A percentile compares a stretch with the other conserved stretches of the same genome.
These are phyloP conservation scores for Listronotus oregonensis DNA, from an alignment of 1,140 invertebrate species.

Conservation along the genomic window DNA sequence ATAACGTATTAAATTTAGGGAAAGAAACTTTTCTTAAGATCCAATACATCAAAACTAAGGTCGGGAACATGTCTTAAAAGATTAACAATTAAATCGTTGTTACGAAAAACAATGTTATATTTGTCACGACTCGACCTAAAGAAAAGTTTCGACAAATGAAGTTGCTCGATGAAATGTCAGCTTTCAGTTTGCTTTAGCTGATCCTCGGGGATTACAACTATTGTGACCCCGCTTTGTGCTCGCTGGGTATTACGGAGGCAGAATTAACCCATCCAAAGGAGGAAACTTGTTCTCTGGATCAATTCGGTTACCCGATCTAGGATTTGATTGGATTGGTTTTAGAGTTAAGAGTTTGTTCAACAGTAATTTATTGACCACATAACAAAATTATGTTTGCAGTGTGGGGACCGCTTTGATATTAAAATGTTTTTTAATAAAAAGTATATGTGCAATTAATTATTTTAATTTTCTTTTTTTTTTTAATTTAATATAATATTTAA, in stretches of 20 bases:
- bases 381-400: too few relatives aligned
- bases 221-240: constrained; percentile 37
- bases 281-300: constrained; percentile 26
- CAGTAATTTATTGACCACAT: too few relatives aligned
- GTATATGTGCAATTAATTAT: too few relatives aligned
- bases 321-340: constrained; percentile 10
- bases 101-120: constrained; percentile 12
- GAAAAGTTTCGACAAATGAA: constrained; percentile 31
- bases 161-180: constrained; percentile 34
- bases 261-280: constrained; percentile 40
- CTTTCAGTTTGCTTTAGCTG: constrained; percentile 41
- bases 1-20: neutral
- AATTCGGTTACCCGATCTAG: neutral
- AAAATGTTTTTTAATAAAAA: too few relatives aligned
- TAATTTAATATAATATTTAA: too few relatives aligned
- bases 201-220: constrained; percentile 41
- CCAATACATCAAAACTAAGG: constrained; percentile 2
- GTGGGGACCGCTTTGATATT: too few relatives aligned
- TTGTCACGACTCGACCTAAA: constrained; percentile 31
- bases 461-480: too few relatives aligned
- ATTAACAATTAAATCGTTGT: constrained; percentile 14
- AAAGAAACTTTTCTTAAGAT: constrained; percentile 5
- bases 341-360: neutral
- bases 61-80: constrained; percentile 4
- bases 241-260: constrained; percentile 35